phyloP scores from a whole-genome alignment of 2,113 vertebrate genomes.

The Istiophorus platypterus region DNA sequence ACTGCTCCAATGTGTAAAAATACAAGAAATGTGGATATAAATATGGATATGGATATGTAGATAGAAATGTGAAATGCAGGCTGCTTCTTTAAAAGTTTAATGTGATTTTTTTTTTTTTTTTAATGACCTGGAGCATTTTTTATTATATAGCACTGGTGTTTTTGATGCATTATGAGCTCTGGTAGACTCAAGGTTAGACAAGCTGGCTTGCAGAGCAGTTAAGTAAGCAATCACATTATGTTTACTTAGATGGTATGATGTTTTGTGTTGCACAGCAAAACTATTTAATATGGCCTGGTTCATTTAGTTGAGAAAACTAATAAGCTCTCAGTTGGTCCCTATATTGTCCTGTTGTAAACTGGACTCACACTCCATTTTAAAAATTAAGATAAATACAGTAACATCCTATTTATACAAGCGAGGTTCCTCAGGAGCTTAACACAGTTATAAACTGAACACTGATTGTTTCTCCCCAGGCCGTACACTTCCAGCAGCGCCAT shows the following conservation, averaged over 20 bases:
- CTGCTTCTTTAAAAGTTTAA: constrained; percentile 31
- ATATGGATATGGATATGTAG: too few species aligned
- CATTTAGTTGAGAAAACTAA: constrained; percentile 48
- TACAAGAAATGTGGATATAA: constrained; percentile 25
- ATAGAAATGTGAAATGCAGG: too few species aligned
- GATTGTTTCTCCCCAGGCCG: constrained; percentile 11
- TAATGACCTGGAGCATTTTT: constrained; percentile 41
- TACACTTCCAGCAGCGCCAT: neutral
- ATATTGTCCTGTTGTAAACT: constrained; percentile 28
- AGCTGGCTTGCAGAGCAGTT: constrained; percentile 36
- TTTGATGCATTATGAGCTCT: neutral
- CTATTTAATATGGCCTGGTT: constrained; percentile 26
- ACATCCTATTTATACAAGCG: neutral
- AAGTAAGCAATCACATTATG: constrained; percentile 58
- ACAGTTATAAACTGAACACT: neutral
- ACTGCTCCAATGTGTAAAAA: constrained; percentile 29
- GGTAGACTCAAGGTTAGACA: constrained; percentile 50
- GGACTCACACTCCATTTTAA: constrained; percentile 1
- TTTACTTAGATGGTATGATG: constrained; percentile 25
- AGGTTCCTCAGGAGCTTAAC: neutral
- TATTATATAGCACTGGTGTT: constrained; percentile 19
- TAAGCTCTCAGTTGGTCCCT: constrained; percentile 45
- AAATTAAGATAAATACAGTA: neutral
- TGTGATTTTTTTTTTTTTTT: constrained; percentile 33
- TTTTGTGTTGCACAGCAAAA: constrained; percentile 21